Evolutionary conservation across 2,113 vertebrate species (phyloP).

Genomic region (Amblyopsis rosae): DNA sequence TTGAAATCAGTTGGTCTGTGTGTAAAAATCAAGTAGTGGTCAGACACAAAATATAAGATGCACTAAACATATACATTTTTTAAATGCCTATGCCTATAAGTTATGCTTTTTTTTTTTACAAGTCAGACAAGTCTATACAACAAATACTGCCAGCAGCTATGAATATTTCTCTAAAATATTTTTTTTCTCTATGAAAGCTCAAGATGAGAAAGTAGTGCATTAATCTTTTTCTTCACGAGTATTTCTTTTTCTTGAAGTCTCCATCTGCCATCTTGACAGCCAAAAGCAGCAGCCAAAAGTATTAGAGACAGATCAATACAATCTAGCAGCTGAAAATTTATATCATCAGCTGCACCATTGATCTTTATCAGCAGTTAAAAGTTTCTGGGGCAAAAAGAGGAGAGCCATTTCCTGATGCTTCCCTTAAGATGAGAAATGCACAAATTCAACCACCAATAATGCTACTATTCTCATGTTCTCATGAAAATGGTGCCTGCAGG

Average conservation of each 20-base stretch:
- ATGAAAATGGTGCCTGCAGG: no score
- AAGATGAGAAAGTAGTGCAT: constrained; percentile 52
- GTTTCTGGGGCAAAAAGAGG: constrained; percentile 67
- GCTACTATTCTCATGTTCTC: constrained; percentile 10
- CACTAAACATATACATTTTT: background rate
- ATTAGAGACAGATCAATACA: constrained; percentile 73
- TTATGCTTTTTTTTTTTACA: constrained; percentile 3
- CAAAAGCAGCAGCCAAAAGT: constrained; percentile 46
- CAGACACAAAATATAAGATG: background rate
- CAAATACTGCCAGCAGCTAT: constrained; percentile 25
- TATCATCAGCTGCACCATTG: constrained; percentile 73
- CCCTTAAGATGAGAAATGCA: constrained; percentile 41
- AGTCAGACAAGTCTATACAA: constrained; percentile 22
- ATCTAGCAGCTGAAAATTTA: constrained; percentile 74
- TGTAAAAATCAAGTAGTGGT: background rate
- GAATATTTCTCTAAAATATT: constrained; percentile 40
- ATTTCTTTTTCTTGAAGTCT: constrained; percentile 34
- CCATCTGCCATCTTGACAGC: constrained; percentile 58
- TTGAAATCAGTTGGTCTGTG: background rate
- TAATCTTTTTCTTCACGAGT: constrained; percentile 49
- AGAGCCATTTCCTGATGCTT: constrained; percentile 44
- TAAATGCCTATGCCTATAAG: background rate
- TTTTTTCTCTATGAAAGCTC: constrained; percentile 44
- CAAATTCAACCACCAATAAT: constrained; percentile 21
- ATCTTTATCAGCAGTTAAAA: constrained; percentile 73